Conservation (phyloP, 2,888 invertebrate species). For the Steinernema carpocapsae region DNA sequence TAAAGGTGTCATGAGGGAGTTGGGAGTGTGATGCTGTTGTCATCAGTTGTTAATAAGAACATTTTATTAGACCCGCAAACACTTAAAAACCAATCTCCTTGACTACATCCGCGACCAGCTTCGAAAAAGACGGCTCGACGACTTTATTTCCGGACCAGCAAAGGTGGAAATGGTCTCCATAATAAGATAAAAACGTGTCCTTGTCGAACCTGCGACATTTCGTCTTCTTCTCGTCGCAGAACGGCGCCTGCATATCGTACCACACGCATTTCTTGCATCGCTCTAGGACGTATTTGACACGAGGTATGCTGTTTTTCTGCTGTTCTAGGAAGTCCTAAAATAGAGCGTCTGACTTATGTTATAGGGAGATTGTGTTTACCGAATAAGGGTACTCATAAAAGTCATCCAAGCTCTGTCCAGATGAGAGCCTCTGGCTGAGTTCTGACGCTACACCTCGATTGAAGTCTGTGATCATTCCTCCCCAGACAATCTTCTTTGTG, state of each 20-base stretch:
- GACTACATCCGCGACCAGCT: no score
- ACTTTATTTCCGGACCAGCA: not conserved
- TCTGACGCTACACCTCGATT: not conserved
- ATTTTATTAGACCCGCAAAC: no score
- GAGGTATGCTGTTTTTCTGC: not conserved
- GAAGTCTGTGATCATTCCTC: not conserved
- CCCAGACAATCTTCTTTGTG: not conserved
- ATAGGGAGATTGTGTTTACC: no score
- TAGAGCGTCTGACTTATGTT: not conserved
- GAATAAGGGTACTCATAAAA: not conserved
- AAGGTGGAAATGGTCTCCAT: not conserved
- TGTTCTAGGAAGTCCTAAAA: not conserved
- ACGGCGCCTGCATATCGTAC: conserved; percentile 1
- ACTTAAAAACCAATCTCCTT: no score
- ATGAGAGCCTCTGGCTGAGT: not conserved
- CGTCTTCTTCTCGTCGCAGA: not conserved
- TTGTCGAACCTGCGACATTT: not conserved
- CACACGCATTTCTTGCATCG: not conserved
- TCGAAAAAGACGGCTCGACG: not conserved
- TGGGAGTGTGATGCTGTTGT: no score
- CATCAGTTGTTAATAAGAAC: no score
- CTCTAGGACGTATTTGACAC: not conserved
- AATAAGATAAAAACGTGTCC: not conserved
- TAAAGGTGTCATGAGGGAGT: no score
- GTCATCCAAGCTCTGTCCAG: not conserved